Conservation (phyloP, 2,888 invertebrate genomes). For the Luffia ferchaultella region DNA sequence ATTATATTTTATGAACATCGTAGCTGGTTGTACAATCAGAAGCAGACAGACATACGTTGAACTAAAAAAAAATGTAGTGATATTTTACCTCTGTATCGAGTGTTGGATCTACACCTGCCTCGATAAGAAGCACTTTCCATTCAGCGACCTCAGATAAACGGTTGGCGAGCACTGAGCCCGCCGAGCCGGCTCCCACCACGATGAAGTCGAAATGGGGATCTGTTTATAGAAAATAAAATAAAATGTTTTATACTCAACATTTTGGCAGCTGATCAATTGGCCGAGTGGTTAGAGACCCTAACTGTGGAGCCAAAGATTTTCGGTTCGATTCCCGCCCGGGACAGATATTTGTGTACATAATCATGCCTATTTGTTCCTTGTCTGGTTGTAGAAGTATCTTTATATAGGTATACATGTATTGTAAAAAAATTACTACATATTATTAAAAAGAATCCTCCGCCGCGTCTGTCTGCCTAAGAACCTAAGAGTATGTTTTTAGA, state of each 20-base stretch:
- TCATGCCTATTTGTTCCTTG: no score
- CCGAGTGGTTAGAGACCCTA: no score
- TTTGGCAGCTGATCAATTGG: no score
- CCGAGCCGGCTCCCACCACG: slow-evolving; percentile 5
- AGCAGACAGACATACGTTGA: no score
- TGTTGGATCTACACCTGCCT: slow-evolving; percentile 70
- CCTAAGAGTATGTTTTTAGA: no score
- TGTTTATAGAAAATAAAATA: background rate
- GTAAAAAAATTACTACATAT: background rate
- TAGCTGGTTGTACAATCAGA: no score
- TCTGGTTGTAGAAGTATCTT: background rate
- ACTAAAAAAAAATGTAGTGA: background rate
- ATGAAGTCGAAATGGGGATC: slow-evolving; percentile 60
- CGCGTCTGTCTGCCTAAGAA: no score
- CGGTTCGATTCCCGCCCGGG: no score
- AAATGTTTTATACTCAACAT: background rate
- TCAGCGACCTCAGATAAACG: slow-evolving; percentile 18
- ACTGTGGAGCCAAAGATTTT: no score
- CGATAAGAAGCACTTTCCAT: slow-evolving; percentile 74
- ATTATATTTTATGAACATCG: no score
- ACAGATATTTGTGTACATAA: no score
- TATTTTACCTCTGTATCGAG: slow-evolving; percentile 57
- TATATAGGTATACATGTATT: background rate
- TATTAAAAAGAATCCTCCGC: no score
- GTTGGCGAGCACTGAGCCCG: slow-evolving; percentile 4